Evolutionary conservation across 2,113 vertebrate species (phyloP).

Genomic region (Bagarius yarrelli): DNA sequence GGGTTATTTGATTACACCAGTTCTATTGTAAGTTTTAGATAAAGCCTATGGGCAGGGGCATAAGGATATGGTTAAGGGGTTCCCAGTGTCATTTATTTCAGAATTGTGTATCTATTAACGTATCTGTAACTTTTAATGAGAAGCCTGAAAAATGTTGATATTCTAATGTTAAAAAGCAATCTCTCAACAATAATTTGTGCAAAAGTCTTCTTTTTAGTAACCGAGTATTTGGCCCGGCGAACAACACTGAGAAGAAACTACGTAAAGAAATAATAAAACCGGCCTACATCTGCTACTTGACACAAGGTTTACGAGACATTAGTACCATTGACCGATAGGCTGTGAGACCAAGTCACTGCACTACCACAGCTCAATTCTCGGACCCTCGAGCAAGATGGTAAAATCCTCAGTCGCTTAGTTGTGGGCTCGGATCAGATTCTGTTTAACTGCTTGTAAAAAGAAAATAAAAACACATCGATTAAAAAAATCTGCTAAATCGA

Average conservation of each 20-base stretch:
- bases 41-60: too few relatives aligned
- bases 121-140: neutral
- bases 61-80: too few relatives aligned
- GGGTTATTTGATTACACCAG: too few relatives aligned
- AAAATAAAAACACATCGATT: neutral
- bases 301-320: slow-evolving; percentile 18
- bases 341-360: slow-evolving; percentile 8
- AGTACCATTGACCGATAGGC: neutral
- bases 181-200: too few relatives aligned
- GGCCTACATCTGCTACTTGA: slow-evolving; percentile 18
- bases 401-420: neutral
- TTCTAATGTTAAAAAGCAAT: neutral
- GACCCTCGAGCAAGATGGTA: neutral
- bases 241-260: neutral
- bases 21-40: too few relatives aligned
- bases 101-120: neutral
- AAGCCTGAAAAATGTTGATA: neutral
- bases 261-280: neutral
- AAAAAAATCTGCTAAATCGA: slow-evolving; percentile 3
- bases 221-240: neutral
- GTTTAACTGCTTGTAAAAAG: neutral
- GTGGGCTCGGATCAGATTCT: neutral
- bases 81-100: neutral
- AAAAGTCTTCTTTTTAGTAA: too few relatives aligned
- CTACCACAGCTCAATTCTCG: neutral